These are phyloP conservation scores for Rostratula benghalensis DNA, from an alignment of 2,113 vertebrate genomes.

Conservation along the genomic window DNA sequence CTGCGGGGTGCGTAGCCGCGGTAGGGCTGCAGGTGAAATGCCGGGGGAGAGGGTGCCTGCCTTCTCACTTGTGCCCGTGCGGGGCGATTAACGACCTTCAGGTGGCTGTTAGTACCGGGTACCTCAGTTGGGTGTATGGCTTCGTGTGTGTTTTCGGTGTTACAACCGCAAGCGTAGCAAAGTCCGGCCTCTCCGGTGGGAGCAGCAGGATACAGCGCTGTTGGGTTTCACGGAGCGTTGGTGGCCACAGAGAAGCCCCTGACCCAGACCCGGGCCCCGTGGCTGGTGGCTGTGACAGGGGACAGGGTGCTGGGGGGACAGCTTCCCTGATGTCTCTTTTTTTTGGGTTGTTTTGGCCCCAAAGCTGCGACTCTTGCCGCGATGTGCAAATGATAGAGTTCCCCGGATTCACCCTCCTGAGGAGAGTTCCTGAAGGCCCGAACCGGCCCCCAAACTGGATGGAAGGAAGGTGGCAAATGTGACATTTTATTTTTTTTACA, in stretches of 20 bases:
- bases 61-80: background rate
- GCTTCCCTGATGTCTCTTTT: background rate
- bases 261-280: accelerated
- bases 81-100: background rate
- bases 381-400: background rate
- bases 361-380: background rate
- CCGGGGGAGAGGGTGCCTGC: background rate
- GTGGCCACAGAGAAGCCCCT: background rate
- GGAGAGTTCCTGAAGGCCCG: background rate
- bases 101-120: background rate
- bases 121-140: background rate
- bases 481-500: background rate
- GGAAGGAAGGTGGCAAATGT: background rate
- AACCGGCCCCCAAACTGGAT: background rate
- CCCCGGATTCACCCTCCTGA: background rate
- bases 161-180: background rate
- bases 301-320: accelerated
- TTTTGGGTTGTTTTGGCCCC: accelerated
- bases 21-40: background rate
- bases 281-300: background rate
- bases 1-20: accelerated
- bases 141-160: accelerated
- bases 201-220: background rate
- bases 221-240: background rate
- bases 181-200: background rate